A percentile compares a stretch with the other conserved stretches of the same genome.
phyloP scores from a whole-genome alignment of 1,140 invertebrate genomes.

The Melipona quadrifasciata region DNA sequence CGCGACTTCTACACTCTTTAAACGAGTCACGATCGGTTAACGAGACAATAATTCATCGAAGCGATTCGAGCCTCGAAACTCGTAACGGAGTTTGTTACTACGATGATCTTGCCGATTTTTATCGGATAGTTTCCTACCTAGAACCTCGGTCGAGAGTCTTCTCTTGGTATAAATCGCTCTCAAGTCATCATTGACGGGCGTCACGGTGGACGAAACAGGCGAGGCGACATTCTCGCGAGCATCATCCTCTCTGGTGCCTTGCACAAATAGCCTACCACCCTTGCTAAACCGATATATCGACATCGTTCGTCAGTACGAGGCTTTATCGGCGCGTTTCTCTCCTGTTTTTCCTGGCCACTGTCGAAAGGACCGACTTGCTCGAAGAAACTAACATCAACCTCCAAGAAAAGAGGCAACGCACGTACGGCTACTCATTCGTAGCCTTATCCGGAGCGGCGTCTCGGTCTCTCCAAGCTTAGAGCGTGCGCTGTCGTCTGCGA shows the following conservation, averaged over 20 bases:
- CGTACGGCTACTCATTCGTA: neutral
- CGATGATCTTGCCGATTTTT: neutral
- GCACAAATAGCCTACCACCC: slow-evolving; percentile 89
- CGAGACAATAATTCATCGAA: neutral
- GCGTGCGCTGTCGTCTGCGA: slow-evolving; percentile 1
- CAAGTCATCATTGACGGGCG: slow-evolving; percentile 82
- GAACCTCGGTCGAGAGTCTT: slow-evolving; percentile 90
- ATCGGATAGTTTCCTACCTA: slow-evolving; percentile 82
- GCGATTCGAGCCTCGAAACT: neutral
- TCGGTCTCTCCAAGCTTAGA: neutral
- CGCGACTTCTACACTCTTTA: neutral
- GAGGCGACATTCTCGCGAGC: slow-evolving; percentile 79
- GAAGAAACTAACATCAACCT: slow-evolving; percentile 25
- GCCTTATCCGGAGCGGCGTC: slow-evolving; percentile 21
- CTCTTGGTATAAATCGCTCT: slow-evolving; percentile 91
- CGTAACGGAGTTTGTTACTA: neutral
- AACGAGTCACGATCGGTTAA: neutral
- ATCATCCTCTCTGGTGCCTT: slow-evolving; percentile 87
- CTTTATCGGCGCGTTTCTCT: neutral
- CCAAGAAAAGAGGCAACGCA: neutral
- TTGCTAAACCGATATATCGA: slow-evolving; percentile 89
- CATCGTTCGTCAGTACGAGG: slow-evolving; percentile 74
- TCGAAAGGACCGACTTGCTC: too few relatives aligned
- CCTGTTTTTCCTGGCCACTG: neutral
- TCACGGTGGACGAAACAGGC: slow-evolving; percentile 66